Evolutionary conservation across 2,113 vertebrate species (phyloP).

Genomic region (Laticauda laticaudata): DNA sequence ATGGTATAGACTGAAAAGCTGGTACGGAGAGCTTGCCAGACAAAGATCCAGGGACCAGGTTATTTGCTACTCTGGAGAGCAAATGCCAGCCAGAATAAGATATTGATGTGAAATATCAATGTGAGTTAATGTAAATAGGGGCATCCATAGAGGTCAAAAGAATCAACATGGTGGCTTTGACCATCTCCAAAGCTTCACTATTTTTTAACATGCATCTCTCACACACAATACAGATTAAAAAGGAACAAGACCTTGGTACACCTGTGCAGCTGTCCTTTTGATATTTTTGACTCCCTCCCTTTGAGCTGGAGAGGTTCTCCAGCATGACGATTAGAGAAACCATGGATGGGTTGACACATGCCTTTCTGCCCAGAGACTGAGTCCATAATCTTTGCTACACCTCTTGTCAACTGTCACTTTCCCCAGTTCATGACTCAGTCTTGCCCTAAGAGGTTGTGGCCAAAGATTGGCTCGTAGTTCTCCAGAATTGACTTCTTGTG

Average conservation of each 20-base stretch:
- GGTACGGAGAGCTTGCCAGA: not conserved
- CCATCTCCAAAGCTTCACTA: not conserved
- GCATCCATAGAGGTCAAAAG: not conserved
- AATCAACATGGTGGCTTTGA: not conserved
- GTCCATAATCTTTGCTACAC: no score
- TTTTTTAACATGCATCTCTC: not conserved
- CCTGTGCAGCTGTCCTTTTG: not conserved
- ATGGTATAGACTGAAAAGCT: not conserved
- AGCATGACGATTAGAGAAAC: no score
- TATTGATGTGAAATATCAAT: not conserved
- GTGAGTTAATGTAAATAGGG: not conserved
- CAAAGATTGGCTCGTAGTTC: no score
- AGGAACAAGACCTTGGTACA: not conserved
- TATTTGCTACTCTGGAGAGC: not conserved
- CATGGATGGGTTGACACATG: no score
- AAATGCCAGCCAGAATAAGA: not conserved
- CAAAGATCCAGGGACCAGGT: not conserved
- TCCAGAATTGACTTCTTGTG: no score
- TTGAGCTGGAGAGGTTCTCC: not conserved
- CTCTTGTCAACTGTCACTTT: no score
- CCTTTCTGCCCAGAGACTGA: no score
- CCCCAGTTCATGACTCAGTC: no score
- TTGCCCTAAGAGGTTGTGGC: no score
- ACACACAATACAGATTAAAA: not conserved
- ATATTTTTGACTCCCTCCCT: not conserved